A percentile compares a stretch with the other conserved stretches of the same genome.
Evolutionary conservation across 2,888 invertebrate species (phyloP).

Genomic region (Siphlonurus alternatus): DNA sequence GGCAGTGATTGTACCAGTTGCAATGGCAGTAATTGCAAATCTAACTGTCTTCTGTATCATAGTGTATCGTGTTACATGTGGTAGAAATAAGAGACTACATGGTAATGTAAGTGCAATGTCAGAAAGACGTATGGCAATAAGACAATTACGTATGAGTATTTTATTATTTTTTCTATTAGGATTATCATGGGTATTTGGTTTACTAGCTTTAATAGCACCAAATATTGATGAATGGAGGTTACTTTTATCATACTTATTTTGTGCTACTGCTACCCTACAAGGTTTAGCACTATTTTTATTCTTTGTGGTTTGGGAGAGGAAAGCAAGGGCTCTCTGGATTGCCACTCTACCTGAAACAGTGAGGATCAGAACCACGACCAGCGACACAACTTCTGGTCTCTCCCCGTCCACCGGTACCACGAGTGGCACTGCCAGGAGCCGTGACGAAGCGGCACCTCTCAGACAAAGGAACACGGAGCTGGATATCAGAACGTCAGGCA

Average conservation of each 20-base stretch:
- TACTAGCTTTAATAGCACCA: not conserved
- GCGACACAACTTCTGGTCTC: not conserved
- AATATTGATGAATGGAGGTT: not conserved
- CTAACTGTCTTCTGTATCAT: not conserved
- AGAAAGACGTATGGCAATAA: constrained; percentile 5
- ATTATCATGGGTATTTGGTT: constrained; percentile 12
- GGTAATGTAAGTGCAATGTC: not conserved
- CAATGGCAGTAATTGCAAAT: constrained; percentile 9
- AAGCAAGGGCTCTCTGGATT: not conserved
- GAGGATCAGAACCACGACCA: not conserved
- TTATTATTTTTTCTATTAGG: constrained; percentile 13
- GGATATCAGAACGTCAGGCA: too few species aligned
- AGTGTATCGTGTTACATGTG: not conserved
- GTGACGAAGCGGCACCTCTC: not conserved
- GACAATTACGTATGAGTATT: constrained; percentile 8
- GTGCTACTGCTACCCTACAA: constrained; percentile 11
- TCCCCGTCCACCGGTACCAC: not conserved
- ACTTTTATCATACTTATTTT: constrained; percentile 11
- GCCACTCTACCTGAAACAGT: not conserved
- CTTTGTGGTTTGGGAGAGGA: constrained; percentile 12
- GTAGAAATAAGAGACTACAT: not conserved
- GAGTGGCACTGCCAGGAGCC: not conserved
- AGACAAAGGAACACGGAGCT: too few species aligned
- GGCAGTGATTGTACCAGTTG: constrained; percentile 10
- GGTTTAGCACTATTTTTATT: constrained; percentile 13